Evolutionary conservation across 2,888 invertebrate genomes (phyloP), one percentile per base, ranked within the genome.

Genomic region (Deilephila porcellus): DNA sequence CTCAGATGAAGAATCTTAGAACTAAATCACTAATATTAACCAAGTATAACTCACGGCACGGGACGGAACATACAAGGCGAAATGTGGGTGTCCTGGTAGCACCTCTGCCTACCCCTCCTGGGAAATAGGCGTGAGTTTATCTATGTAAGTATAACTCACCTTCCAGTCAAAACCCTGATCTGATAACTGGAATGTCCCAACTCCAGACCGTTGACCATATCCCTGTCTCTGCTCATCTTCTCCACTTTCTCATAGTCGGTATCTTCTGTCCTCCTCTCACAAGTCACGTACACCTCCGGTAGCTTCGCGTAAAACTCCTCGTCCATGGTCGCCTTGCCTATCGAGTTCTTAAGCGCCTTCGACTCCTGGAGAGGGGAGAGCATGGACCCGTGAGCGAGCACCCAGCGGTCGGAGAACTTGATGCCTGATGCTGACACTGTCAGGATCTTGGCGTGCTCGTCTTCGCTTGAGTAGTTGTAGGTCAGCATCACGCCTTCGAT

Each of bases 391-490:
- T 95, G 95, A 0, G 95, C 94, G 6, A 95, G 86, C 52, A 95
- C 92, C 95, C 95, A 95, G 29, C 95, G 87, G n/a, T 91, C 85
- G 70, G 92, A 91, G 85, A 95, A 95, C 75, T 90, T 90, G 78
- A 95, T 93, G 25, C 95, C 95, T 4, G 95, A 95, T 0, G 94
- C 92, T 1, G 95, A 92, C 4, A 93, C 93, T 0, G 92, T 94
- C 20, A 94, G 85, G 78, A 94, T 94, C 77, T 93, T 94, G 0
- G 93, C 90, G n/a, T 88, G 88, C 74, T 94, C 93, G 0, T 88
- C 90, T 76, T 90, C 89, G 4, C 91, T 89, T 0, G 90, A 91
- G 74, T 92, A 92, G 81, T 93, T 92, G 84, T 95, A 93, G 0
- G 95, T 93, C 1, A 95, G 90, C 91, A 95, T 93, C 19, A 95